Evolutionary conservation across 1,140 invertebrate genomes (phyloP), one percentile per base, ranked within the genome.

Genomic region (Rhynchophorus ferrugineus): DNA sequence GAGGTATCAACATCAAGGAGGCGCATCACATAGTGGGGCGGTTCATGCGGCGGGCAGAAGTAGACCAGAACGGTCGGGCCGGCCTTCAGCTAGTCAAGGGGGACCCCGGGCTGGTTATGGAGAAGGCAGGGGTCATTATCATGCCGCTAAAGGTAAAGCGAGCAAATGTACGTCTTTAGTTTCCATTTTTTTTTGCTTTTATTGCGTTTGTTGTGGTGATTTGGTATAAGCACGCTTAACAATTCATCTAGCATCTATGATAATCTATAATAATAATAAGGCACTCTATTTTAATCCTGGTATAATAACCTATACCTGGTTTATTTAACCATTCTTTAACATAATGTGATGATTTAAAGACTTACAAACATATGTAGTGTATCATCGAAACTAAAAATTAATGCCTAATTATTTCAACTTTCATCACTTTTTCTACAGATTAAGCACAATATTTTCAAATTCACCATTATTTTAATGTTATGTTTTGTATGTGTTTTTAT

Each of bases 41-140:
- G 52, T 56, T 17, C 48, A 53, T 53, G 67, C 69, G 21, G 64
- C 66, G 14, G 69, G 22, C 60, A 65, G 48, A 63, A 62, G 55
- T 65, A 62, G 54, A 56, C 56, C 53, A 44, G 64, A 67, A 14
- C 56, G 68, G 53, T 55, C 60, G 16, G 54, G 58, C 41, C 56
- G 64, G 53, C 61, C 68, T 20, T 58, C 64, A 54, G 61, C 55
- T 42, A 74, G 67, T 55, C 70, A 79, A 59, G 78, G 76, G 33
- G 79, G 77, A 39, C 82, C 81, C 29, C 74, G 81, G 43, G 78
- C 80, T 49, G 81, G 82, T 6, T 84, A 84, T 58, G 80, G 81
- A 6, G 81, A 84, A 62, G 82, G 82, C 11, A 71, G 83, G 61
- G 79, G 82, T 56, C 83, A 85, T 67, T 85, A 86, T 70, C 81